Base-by-base conservation (phyloP, 2,888 invertebrate genomes). In the Aphodius granarius region DNA sequence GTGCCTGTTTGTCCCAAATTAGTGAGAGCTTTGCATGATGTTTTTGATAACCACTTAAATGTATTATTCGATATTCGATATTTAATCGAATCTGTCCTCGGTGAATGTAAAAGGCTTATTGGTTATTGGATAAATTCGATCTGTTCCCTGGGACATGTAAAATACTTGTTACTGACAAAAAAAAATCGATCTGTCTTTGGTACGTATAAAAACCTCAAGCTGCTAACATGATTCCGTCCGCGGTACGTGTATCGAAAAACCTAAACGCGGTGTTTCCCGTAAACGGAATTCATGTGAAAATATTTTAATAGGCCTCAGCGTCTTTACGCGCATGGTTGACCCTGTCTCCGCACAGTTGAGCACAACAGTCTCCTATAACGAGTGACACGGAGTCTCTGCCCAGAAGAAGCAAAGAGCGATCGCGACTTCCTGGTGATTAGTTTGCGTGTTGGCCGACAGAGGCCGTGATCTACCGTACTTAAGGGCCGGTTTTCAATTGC, bases 401-500 rank as follows among this genome's bases (percentile, higher is more conserved):
- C n/a, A 43, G 43, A 6, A 3, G 43, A 1, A 13, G 43, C 6
- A 13, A 43, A 43, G 43, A 43, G 43, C 6, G 43, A 43, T 43
- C 43, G 43, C 43, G 43, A 43, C 43, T 43, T 43, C 43, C 43
- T 43, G 43, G 43, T 43, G 43, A 43, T 43, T 43, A 43, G 43
- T 43, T 43, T 43, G 43, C 43, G 43, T 43, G 43, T 43, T 13
- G 43, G 43, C 43, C 43, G 43, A 43, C 43, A 43, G 43, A 68
- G 75, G 73, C 77, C 75, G 78, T 80, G 80, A 80, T 81, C 80
- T 80, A 80, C 78, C 79, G 79, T 78, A 80, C 76, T 81, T 77
- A 77, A 78, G 78, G 74, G 78, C 64, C 65, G 79, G 78, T 82
- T 80, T 81, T 81, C 80, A 81, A 81, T 82, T 82, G 82, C 83